Base-by-base conservation (phyloP, 1,140 invertebrate genomes). In the Drosophila neocordata region DNA sequence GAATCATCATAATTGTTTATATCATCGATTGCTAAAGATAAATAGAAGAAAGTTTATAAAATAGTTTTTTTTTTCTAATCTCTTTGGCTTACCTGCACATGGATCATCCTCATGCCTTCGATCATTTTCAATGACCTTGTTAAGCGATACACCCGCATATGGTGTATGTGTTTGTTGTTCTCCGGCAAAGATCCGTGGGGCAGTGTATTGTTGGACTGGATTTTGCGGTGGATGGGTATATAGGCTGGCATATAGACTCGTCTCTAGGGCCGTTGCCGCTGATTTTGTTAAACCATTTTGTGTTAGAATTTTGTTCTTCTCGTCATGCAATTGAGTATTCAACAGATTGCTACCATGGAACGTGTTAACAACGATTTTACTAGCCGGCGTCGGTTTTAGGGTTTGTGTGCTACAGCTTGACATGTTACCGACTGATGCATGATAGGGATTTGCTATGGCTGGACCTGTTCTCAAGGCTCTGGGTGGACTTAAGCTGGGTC, bases 251-350 rank as follows among this genome's bases (percentile, higher is more conserved):
- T 91, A 91, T 11, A 91, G 87, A 13, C 77, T 82, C 4, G 89
- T 91, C 62, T 91, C 89, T 69, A 91, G 61, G 13, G 90, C 89
- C 2, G 83, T 67, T 27, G 79, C 87, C 27, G 90, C 82, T 9
- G 90, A 90, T 74, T 90, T 91, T 34, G 88, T 91, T 37, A 91
- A 56, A 34, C 89, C 90, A 58, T 91, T 91, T 58, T 91, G 90
- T 8, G 90, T 84, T 64, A 91, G 75, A 52, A 91, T 73, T 38
- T 84, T 74, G 52, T 62, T 77, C 67, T 90, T 91, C 56, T 90
- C 83, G 22, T 88, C 89, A 41, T 82, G 75, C 52, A 83, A 81
- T 53, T 90, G 89, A 15, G 75, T 57, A 73, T 56, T 90, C 11
- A 91, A 58, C 70, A 91, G 65, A 61, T 77, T 91, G 68, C 89